phyloP scores from a whole-genome alignment of 2,888 invertebrate genomes.

The Amphipyra tragopoginis region DNA sequence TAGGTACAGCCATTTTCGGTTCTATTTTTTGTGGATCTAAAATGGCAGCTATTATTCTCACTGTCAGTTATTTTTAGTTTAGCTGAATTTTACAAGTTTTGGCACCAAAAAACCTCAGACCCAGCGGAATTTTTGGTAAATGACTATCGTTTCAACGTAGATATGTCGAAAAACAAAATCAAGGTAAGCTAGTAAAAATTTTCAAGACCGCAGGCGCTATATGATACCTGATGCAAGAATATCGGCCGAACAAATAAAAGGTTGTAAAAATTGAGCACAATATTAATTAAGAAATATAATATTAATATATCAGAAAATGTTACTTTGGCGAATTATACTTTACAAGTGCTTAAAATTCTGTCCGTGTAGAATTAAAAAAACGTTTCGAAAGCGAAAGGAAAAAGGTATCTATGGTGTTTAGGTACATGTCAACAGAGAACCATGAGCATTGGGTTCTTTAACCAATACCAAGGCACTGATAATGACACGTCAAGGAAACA shows the following conservation, averaged over 20 bases:
- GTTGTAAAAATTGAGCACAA: conserved; percentile 1
- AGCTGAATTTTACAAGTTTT: not conserved
- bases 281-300: not conserved
- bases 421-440: not conserved
- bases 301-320: no score
- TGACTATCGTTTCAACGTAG: conserved; percentile 13
- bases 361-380: not conserved
- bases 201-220: conserved; percentile 48
- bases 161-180: conserved; percentile 57
- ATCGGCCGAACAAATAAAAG: not conserved
- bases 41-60: conserved; percentile 1
- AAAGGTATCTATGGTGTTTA: not conserved
- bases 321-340: no score
- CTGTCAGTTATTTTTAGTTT: not conserved
- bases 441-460: conserved; percentile 10
- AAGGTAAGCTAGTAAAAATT: conserved; percentile 57
- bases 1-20: not conserved
- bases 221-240: conserved; percentile 25
- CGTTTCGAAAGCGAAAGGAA: not conserved
- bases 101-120: not conserved
- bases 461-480: conserved; percentile 34
- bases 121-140: conserved; percentile 34
- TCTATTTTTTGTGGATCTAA: conserved; percentile 1
- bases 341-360: not conserved
- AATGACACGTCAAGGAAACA: conserved; percentile 46